Evolutionary conservation across 1,140 invertebrate genomes (phyloP).

Genomic region (Trichogramma pretiosum): DNA sequence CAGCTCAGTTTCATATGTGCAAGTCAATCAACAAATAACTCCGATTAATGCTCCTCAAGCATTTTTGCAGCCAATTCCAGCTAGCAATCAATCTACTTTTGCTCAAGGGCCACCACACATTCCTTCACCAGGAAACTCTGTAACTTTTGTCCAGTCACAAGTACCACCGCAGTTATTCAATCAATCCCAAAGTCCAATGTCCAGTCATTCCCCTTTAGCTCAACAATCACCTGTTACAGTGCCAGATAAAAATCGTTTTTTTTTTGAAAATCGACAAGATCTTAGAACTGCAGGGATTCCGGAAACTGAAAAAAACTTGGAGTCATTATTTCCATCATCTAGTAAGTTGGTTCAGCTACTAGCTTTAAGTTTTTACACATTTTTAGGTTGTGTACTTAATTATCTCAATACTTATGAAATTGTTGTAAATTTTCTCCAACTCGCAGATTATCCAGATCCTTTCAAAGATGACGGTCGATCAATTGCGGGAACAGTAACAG

Average conservation of each 20-base stretch:
- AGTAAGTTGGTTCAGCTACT: constrained; percentile 28
- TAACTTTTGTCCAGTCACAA: constrained; percentile 27
- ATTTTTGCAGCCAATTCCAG: constrained; percentile 20
- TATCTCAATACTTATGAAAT: not conserved
- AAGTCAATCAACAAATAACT: constrained; percentile 30
- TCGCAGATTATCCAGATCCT: constrained; percentile 43
- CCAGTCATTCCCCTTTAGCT: constrained; percentile 35
- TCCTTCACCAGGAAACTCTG: constrained; percentile 33
- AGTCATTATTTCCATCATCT: constrained; percentile 44
- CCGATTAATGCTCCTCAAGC: constrained; percentile 29
- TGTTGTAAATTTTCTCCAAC: not conserved
- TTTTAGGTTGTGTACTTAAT: no score
- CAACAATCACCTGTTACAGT: constrained; percentile 39
- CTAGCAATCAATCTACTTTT: constrained; percentile 25
- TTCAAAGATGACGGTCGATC: constrained; percentile 41
- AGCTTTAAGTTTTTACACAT: not conserved
- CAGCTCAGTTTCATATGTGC: constrained; percentile 31
- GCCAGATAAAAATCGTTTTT: constrained; percentile 35
- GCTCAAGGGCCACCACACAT: constrained; percentile 33
- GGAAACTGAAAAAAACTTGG: constrained; percentile 35
- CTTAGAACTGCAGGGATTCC: constrained; percentile 12
- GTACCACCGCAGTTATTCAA: constrained; percentile 27
- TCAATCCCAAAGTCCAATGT: constrained; percentile 39
- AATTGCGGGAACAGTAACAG: constrained; percentile 36
- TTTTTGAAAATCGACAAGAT: constrained; percentile 34